These are phyloP conservation scores for Nanorana parkeri DNA, from an alignment of 2,113 vertebrate genomes.

Conservation along the genomic window DNA sequence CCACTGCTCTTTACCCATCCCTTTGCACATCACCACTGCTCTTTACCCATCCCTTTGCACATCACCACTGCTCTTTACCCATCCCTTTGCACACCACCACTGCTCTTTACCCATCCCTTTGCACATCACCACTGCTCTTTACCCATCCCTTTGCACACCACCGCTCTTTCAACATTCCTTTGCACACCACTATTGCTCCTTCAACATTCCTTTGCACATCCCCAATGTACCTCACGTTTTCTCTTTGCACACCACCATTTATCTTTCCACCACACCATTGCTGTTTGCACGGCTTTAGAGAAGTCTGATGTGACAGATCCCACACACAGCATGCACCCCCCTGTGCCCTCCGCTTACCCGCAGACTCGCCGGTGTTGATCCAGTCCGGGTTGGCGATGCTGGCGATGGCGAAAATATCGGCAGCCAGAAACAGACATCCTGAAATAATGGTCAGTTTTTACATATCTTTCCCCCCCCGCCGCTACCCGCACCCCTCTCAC, in stretches of 20 bases:
- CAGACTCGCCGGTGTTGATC: constrained; percentile 93
- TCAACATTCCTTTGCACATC: neutral
- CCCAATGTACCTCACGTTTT: neutral
- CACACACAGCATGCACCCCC: neutral
- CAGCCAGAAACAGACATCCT: constrained; percentile 94
- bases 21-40: neutral
- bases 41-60: too few species aligned
- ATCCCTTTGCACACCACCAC: neutral
- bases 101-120: neutral
- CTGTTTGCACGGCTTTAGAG: too few species aligned
- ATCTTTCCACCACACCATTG: too few species aligned
- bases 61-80: too few species aligned
- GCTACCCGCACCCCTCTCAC: constrained; percentile 63
- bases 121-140: too few species aligned
- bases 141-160: neutral
- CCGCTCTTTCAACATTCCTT: too few species aligned
- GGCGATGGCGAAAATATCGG: constrained; percentile 95
- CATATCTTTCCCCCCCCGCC: constrained; percentile 79
- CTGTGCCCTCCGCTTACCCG: constrained; percentile 74
- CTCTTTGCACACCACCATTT: too few species aligned
- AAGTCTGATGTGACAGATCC: neutral
- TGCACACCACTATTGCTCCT: too few species aligned
- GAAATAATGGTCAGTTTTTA: constrained; percentile 97
- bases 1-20: too few species aligned
- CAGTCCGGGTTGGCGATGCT: constrained; percentile 94